Evolutionary conservation across 2,888 invertebrate genomes (phyloP).

Genomic region (Lasioglossum calceatum): DNA sequence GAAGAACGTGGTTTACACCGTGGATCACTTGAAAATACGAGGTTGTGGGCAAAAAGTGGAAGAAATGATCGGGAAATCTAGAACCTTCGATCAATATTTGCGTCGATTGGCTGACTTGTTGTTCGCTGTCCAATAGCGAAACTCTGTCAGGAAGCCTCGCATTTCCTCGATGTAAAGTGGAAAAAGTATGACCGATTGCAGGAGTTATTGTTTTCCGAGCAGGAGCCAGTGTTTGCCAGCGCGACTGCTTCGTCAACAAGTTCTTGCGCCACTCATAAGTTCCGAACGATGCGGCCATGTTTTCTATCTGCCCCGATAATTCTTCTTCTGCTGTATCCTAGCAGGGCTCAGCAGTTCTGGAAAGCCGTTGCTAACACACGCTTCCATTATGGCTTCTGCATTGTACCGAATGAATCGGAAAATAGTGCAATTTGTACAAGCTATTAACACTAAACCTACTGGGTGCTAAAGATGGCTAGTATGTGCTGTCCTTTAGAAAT

Average conservation of each 20-base stretch:
- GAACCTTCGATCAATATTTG: not conserved
- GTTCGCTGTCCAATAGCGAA: not conserved
- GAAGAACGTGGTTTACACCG: not conserved
- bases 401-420: not conserved
- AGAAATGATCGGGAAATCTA: not conserved
- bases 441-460: not conserved
- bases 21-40: not conserved
- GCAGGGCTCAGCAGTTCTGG: not conserved
- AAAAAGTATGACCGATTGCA: not conserved
- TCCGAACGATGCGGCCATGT: not conserved
- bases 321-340: not conserved
- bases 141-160: not conserved
- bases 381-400: not conserved
- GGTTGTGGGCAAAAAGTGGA: not conserved
- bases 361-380: not conserved
- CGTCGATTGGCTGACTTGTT: not conserved
- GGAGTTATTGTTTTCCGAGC: constrained; percentile 14
- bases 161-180: not conserved
- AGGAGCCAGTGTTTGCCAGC: constrained; percentile 1
- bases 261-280: constrained; percentile 1
- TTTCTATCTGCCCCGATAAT: not conserved
- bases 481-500: no score
- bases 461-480: no score
- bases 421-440: not conserved
- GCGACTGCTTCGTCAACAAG: constrained; percentile 7